Evolutionary conservation across 37 sponge, comb jelly and placozoan species (phyloP).

Genomic region (Ianthella basta): DNA sequence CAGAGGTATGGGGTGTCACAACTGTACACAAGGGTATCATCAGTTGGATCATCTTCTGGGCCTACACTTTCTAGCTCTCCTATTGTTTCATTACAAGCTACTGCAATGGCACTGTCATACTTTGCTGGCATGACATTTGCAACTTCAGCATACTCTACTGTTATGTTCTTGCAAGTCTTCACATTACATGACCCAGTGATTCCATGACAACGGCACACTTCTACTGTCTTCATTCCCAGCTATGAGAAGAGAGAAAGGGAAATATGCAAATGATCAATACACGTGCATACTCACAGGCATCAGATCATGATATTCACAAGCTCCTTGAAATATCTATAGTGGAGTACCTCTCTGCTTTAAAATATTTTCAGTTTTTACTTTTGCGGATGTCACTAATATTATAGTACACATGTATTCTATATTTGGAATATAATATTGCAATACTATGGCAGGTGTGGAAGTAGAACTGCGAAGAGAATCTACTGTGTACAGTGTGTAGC

Average conservation of each 20-base stretch:
- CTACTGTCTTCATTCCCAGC: neutral
- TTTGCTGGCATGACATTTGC: neutral
- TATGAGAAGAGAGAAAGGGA: neutral
- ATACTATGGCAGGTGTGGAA: too few species aligned
- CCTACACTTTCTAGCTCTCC: neutral
- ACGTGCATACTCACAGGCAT: too few species aligned
- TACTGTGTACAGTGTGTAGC: too few species aligned
- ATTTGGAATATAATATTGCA: too few species aligned
- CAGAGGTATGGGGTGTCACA: neutral
- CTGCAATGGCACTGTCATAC: neutral
- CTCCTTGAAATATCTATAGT: too few species aligned
- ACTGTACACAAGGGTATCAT: neutral
- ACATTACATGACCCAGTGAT: neutral
- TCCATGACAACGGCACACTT: neutral
- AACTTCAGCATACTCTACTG: neutral
- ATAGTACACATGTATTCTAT: too few species aligned
- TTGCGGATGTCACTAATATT: too few species aligned
- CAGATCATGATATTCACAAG: too few species aligned
- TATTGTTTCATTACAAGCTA: neutral
- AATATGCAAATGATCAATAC: too few species aligned
- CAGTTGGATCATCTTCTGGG: neutral
- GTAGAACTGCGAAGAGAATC: too few species aligned
- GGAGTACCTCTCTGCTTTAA: too few species aligned
- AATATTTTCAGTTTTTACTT: too few species aligned
- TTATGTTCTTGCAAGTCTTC: slow-evolving; percentile 6